phyloP scores from a whole-genome alignment of 2,888 invertebrate species.

The Cecidostiba fungosa region DNA sequence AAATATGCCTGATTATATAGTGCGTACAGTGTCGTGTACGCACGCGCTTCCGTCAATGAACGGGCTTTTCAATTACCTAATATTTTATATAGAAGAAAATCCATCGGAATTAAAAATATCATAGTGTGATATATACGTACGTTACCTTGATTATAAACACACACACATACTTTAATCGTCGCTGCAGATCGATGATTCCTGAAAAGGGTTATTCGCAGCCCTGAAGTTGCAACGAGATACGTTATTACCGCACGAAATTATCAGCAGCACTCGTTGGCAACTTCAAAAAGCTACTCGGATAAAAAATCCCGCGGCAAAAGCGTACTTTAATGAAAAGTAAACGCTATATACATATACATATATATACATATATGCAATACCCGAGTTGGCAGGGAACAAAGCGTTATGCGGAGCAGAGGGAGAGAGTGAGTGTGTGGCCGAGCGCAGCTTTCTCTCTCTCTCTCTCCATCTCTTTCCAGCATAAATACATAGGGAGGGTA shows the following conservation, averaged over 20 bases:
- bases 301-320: neutral
- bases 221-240: neutral
- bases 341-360: neutral
- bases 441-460: neutral
- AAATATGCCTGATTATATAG: neutral
- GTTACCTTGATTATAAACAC: neutral
- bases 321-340: neutral
- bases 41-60: too few relatives aligned
- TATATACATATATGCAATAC: neutral
- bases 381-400: neutral
- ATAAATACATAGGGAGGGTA: slow-evolving; percentile 48
- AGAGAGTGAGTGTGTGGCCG: neutral
- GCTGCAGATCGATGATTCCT: neutral
- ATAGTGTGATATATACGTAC: neutral
- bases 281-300: neutral
- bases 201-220: neutral
- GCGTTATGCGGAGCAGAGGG: neutral
- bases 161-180: too few relatives aligned
- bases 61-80: too few relatives aligned
- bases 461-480: slow-evolving; percentile 29
- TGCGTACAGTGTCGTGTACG: too few relatives aligned
- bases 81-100: too few relatives aligned
- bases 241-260: too few relatives aligned
- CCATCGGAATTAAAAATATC: too few relatives aligned
- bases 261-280: too few relatives aligned